Conservation (phyloP, 1,140 invertebrate genomes). For the Danaus plexippus region DNA sequence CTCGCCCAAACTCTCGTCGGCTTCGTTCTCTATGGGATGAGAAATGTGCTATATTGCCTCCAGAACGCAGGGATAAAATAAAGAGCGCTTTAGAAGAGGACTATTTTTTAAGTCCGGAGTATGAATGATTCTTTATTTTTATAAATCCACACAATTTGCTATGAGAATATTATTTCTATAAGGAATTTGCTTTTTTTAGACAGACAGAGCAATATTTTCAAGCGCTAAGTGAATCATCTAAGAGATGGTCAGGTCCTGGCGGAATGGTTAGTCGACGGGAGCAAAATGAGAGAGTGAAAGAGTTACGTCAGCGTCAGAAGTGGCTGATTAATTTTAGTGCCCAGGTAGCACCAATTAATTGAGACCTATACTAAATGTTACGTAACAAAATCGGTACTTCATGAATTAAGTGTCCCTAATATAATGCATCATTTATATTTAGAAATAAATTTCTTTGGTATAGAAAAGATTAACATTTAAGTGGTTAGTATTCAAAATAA, state of each 20-base stretch:
- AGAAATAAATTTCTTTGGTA: no score
- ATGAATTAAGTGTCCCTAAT: no score
- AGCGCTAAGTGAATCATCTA: constrained; percentile 36
- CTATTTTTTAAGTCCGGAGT: constrained; percentile 66
- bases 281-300: constrained; percentile 31
- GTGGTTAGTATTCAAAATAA: no score
- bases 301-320: constrained; percentile 50
- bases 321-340: constrained; percentile 66
- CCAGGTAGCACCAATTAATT: constrained; percentile 32
- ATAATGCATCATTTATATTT: no score
- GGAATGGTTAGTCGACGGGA: constrained; percentile 42
- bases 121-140: constrained; percentile 14
- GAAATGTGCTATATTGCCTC: constrained; percentile 44
- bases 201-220: constrained; percentile 68
- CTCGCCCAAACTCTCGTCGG: constrained; percentile 49
- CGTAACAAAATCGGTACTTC: no score
- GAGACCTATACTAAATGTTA: no score
- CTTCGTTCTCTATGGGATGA: constrained; percentile 62
- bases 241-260: constrained; percentile 38
- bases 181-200: constrained; percentile 25
- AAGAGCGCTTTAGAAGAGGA: constrained; percentile 65
- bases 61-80: constrained; percentile 54
- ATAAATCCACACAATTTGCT: neutral
- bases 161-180: neutral
- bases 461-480: no score